Evolutionary conservation across 2,888 invertebrate species (phyloP).

Genomic region (Sinelater perroti): DNA sequence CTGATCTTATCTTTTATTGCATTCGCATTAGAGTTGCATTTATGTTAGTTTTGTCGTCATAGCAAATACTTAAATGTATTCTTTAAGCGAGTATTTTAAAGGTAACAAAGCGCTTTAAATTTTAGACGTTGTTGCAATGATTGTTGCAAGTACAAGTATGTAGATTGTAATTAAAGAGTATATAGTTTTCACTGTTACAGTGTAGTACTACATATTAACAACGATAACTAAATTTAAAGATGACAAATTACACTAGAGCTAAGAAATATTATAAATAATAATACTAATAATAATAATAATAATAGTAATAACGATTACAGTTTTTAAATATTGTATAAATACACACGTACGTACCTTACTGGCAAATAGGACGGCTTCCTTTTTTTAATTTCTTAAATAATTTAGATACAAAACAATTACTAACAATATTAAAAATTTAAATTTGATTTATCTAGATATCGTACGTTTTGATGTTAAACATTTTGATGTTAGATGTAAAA

Average conservation of each 20-base stretch:
- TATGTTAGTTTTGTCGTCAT: slow-evolving; percentile 7
- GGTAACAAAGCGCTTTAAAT: slow-evolving; percentile 37
- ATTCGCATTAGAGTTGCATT: neutral
- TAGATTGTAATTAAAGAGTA: slow-evolving; percentile 1
- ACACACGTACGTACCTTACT: neutral
- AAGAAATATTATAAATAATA: slow-evolving; percentile 5
- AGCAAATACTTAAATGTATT: slow-evolving; percentile 26
- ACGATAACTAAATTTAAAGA: slow-evolving; percentile 20
- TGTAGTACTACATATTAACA: slow-evolving; percentile 2
- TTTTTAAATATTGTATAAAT: neutral
- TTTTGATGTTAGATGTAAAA: slow-evolving; percentile 37
- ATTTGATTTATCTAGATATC: too few species aligned
- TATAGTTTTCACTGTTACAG: slow-evolving; percentile 19
- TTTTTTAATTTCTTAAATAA: slow-evolving; percentile 2
- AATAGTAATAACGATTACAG: neutral
- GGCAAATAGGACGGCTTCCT: slow-evolving; percentile 10
- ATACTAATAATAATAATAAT: slow-evolving; percentile 14
- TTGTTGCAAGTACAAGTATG: slow-evolving; percentile 20
- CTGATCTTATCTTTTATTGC: slow-evolving; percentile 13
- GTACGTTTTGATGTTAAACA: slow-evolving; percentile 33
- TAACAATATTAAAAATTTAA: too few species aligned
- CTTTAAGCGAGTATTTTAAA: slow-evolving; percentile 23
- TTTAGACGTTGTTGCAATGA: slow-evolving; percentile 18
- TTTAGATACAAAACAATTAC: too few species aligned
- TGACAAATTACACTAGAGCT: slow-evolving; percentile 21